Conservation (phyloP, 2,113 vertebrate species). For the Grammomys dolichurus region DNA sequence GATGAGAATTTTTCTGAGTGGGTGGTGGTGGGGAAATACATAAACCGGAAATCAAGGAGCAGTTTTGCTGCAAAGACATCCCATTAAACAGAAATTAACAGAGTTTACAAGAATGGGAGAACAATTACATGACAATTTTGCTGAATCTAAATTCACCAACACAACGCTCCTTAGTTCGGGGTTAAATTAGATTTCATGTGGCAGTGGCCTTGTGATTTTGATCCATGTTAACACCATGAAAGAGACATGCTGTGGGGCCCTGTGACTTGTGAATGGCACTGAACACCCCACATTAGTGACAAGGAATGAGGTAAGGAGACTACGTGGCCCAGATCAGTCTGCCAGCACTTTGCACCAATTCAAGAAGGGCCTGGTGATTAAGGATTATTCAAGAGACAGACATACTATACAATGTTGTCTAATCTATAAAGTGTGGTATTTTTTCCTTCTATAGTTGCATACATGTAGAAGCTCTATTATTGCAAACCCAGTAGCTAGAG, state of each 20-base stretch:
- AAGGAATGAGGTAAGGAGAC: accelerated
- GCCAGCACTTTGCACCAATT: neutral
- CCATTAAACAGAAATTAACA: constrained; percentile 21
- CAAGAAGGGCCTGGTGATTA: neutral
- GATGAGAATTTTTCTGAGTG: neutral
- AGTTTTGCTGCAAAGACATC: constrained; percentile 3
- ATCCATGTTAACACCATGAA: neutral
- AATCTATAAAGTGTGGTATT: neutral
- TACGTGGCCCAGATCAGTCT: accelerated
- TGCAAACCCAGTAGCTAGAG: neutral
- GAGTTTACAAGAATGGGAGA: neutral
- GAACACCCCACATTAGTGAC: neutral
- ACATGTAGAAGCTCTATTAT: neutral
- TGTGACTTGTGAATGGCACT: neutral
- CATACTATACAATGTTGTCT: neutral
- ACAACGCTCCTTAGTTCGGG: neutral
- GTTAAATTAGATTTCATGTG: neutral
- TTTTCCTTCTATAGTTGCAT: neutral
- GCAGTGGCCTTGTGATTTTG: neutral
- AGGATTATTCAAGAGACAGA: neutral
- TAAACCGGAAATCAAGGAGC: neutral
- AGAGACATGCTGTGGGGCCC: accelerated
- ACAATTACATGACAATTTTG: constrained; percentile 19
- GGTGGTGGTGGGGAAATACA: neutral
- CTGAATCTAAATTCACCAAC: neutral